Conservation (phyloP, 2,113 vertebrate species). For the Centropus unirufus region DNA sequence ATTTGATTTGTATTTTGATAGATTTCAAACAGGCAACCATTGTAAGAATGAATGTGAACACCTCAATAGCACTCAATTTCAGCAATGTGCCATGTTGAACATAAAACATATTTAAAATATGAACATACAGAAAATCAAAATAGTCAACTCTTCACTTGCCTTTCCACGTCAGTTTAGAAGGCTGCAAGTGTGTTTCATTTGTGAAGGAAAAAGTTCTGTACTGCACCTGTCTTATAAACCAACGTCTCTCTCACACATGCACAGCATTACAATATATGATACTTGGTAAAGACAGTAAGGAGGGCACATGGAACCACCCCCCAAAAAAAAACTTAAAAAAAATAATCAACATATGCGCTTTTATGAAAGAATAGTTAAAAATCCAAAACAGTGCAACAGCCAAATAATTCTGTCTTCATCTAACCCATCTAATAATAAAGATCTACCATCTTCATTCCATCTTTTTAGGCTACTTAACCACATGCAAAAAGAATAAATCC, state of each 20-base stretch:
- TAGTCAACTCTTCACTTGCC: background rate
- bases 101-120: too few relatives aligned
- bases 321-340: rapidly evolving
- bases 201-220: background rate
- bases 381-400: background rate
- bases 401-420: background rate
- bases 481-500: background rate
- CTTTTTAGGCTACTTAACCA: background rate
- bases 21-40: background rate
- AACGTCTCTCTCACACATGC: background rate
- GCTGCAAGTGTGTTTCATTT: background rate
- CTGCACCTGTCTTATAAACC: background rate
- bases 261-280: background rate
- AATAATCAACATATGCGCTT: background rate
- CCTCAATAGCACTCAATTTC: background rate
- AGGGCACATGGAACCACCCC: background rate
- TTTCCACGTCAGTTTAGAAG: background rate
- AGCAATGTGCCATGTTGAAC: background rate
- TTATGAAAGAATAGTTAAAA: background rate
- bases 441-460: background rate
- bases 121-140: background rate
- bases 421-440: background rate
- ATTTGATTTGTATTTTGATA: background rate
- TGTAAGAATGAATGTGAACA: background rate
- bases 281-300: background rate